These are phyloP conservation scores for Paramisgurnus dabryanus DNA, from an alignment of 2,113 vertebrate species.

Conservation along the genomic window DNA sequence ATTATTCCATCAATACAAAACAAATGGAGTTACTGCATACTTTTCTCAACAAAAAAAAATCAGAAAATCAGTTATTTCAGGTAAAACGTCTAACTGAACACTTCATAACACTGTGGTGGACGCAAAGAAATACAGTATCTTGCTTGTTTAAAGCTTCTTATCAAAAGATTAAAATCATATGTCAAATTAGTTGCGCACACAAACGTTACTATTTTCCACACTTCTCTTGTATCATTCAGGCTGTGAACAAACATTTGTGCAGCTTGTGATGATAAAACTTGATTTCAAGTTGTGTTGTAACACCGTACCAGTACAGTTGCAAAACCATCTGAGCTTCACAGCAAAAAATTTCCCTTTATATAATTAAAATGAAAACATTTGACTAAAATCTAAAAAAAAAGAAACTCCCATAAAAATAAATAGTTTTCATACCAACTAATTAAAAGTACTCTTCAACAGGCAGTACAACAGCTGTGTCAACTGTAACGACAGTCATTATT, in stretches of 20 bases:
- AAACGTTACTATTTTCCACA: background rate
- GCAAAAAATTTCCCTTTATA: conserved; percentile 6
- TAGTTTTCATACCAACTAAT: conserved; percentile 3
- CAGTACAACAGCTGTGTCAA: conserved; percentile 16
- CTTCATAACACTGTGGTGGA: conserved; percentile 17
- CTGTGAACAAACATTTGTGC: background rate
- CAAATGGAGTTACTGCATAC: conserved; percentile 22
- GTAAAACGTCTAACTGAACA: conserved; percentile 10
- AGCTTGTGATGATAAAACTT: conserved; percentile 23
- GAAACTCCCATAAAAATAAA: conserved; percentile 35
- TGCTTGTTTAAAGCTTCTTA: conserved; percentile 4
- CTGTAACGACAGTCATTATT: background rate
- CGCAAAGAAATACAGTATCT: background rate
- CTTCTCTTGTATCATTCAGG: background rate
- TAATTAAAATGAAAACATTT: conserved; percentile 8
- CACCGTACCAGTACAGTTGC: background rate
- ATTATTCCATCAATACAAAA: conserved; percentile 10
- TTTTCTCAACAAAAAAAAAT: background rate
- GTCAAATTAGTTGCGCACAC: background rate
- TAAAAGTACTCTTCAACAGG: background rate
- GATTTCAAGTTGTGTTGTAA: conserved; percentile 29
- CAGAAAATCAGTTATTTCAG: conserved; percentile 4
- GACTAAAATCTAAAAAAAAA: background rate
- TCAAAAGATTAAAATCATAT: background rate
- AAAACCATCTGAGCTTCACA: background rate